A percentile compares a stretch with the other conserved stretches of the same genome.
Conservation (phyloP, 2,888 invertebrate species). For the Sphaeridia pumilis region DNA sequence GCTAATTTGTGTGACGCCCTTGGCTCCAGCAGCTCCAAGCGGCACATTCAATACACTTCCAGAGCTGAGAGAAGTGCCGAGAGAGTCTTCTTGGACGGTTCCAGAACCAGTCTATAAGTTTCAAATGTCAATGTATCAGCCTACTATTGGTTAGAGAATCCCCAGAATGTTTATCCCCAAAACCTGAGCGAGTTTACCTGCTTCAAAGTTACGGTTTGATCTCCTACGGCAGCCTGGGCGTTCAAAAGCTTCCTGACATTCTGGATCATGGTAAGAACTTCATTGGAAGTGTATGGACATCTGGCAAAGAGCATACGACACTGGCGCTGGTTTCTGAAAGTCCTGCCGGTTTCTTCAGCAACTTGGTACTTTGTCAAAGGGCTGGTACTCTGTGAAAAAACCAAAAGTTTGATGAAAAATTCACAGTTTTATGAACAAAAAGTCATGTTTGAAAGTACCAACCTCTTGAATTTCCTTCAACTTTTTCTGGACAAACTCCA, state of each 20-base stretch:
- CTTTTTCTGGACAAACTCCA: no score
- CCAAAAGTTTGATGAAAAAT: neutral
- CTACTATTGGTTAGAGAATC: neutral
- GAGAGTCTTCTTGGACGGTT: no score
- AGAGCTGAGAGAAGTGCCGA: neutral
- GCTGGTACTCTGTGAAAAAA: conserved; percentile 15
- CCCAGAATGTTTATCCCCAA: neutral
- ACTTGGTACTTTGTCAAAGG: conserved; percentile 22
- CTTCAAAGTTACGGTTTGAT: neutral
- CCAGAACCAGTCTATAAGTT: neutral
- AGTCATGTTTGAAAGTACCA: no score
- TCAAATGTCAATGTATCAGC: neutral
- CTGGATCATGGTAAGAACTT: conserved; percentile 28
- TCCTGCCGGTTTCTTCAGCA: conserved; percentile 23
- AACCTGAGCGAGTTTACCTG: neutral
- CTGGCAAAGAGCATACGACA: conserved; percentile 26
- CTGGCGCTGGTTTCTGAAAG: conserved; percentile 23
- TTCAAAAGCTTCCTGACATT: conserved; percentile 22
- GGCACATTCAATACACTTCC: conserved; percentile 2
- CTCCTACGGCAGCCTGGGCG: neutral
- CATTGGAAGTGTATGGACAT: conserved; percentile 25
- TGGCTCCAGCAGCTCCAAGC: neutral
- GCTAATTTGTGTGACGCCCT: conserved; percentile 21
- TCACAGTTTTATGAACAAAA: neutral
- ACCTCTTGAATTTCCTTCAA: no score